Evolutionary conservation across 2,888 invertebrate species (phyloP), one percentile per base, ranked within the genome.

Genomic region (Philereme transversata): DNA sequence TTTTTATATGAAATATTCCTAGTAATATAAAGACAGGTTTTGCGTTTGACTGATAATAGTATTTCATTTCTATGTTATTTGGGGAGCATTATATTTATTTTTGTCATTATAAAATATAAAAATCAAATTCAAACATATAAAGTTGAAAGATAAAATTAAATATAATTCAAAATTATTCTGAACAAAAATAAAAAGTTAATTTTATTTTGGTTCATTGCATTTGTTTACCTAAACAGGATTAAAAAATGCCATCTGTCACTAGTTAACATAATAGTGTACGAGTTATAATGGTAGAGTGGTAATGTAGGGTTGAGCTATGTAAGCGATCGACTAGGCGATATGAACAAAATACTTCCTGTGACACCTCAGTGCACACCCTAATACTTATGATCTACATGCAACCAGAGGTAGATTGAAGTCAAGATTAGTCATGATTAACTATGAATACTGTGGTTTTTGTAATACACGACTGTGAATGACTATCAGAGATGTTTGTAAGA

Each of bases 331-430:
- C 76, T 70, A 51, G 71, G 50, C 71, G 89, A 90, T 90, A 90
- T 55, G 79, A 75, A 87, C 88, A 88, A 88, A 88, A 87, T 77
- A 79, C 80, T 90, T 90, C 90, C 90, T 84, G 86, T 75, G 73
- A 71, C 68, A 72, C 74, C 65, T 82, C 79, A 83, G 74, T 79
- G 79, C 83, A 72, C 85, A 83, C 78, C 79, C 79, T 89, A 89
- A 91, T 22, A 22, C 22, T 87, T 88, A 87, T 86, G 83, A 88
- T 86, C 83, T 83, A 87, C 84, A 79, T 76, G 76, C 70, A 70
- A 75, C 73, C 70, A 76, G 76, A 79, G 75, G 77, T 77, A 87
- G 89, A 89, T 89, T 77, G 81, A 82, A 81, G 74, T 74, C 61
- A 82, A 22, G 88, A 88, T 90, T 83, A 86, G 68, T 22, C 78